Percentiles rank a stretch among this genome's conserved stretches.
phyloP scores from a whole-genome alignment of 1,140 invertebrate species.

The Atta cephalotes region DNA sequence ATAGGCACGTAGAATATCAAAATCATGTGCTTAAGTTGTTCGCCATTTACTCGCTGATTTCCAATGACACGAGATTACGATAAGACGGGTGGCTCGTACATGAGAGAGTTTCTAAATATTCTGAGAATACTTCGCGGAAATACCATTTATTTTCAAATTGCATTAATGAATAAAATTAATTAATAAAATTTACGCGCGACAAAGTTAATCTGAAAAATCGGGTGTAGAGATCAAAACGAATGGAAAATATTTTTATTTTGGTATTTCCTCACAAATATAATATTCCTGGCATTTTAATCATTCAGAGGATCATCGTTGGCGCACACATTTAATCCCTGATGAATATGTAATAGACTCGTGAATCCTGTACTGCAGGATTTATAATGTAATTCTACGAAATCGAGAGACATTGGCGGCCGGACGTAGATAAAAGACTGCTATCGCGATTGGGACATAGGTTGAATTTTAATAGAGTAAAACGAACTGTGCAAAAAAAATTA shows the following conservation, averaged over 20 bases:
- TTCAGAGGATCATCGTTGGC: not conserved
- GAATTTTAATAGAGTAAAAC: constrained; percentile 51
- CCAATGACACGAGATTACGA: not conserved
- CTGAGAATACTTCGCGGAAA: not conserved
- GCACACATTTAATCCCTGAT: constrained; percentile 18
- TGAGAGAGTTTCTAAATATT: not conserved
- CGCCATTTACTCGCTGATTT: not conserved
- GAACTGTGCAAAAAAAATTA: not conserved
- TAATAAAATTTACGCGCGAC: not conserved
- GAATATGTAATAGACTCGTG: constrained; percentile 28
- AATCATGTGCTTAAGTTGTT: not conserved
- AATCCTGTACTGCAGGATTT: not conserved
- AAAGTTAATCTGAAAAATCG: too few relatives aligned
- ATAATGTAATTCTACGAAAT: constrained; percentile 28
- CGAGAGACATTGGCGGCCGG: not conserved
- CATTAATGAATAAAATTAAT: not conserved
- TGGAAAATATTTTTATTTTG: not conserved
- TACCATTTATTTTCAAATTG: not conserved
- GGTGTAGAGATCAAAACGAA: too few relatives aligned
- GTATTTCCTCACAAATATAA: constrained; percentile 6
- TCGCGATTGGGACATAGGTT: not conserved
- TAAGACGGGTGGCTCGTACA: not conserved
- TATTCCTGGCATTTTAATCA: constrained; percentile 19
- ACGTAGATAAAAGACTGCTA: not conserved
- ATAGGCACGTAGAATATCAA: constrained; percentile 27